These are phyloP conservation scores for Trissolcus basalis DNA, from an alignment of 1,140 invertebrate genomes.

Conservation along the genomic window DNA sequence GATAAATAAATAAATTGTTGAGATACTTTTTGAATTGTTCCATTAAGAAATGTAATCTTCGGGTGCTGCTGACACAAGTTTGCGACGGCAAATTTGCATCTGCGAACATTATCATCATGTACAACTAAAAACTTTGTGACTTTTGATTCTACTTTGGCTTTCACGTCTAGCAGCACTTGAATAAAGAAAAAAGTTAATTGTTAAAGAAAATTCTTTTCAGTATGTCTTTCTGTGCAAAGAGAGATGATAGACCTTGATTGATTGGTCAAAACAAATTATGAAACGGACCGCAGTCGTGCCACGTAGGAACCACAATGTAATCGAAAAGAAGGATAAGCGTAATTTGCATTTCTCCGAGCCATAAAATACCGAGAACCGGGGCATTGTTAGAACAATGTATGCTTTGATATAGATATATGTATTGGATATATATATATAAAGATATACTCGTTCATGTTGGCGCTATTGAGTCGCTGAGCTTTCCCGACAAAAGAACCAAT, in stretches of 20 bases:
- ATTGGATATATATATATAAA: slow-evolving; percentile 33
- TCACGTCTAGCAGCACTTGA: not conserved
- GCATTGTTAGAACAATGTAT: slow-evolving; percentile 50
- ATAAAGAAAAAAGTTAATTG: not conserved
- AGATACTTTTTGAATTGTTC: slow-evolving; percentile 11
- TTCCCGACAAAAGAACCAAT: slow-evolving; percentile 48
- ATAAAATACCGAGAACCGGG: slow-evolving; percentile 22
- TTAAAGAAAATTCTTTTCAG: not conserved
- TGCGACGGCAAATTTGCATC: slow-evolving; percentile 15
- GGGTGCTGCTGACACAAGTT: slow-evolving; percentile 9
- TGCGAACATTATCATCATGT: slow-evolving; percentile 18
- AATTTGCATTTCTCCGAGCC: slow-evolving; percentile 32
- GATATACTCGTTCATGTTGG: slow-evolving; percentile 31
- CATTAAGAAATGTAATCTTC: slow-evolving; percentile 13
- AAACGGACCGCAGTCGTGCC: slow-evolving; percentile 6
- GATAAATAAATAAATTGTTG: not conserved
- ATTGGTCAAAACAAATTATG: slow-evolving; percentile 20
- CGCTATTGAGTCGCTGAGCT: slow-evolving; percentile 29
- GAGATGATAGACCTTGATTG: not conserved
- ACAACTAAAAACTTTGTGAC: slow-evolving; percentile 1
- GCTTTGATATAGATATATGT: slow-evolving; percentile 40
- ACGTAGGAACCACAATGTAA: slow-evolving; percentile 7
- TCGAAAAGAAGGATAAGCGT: slow-evolving; percentile 2
- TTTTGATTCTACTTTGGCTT: slow-evolving; percentile 3
- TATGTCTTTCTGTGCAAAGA: not conserved